Conservation (phyloP, 2,797 vertebrate species). For the Arrhamphus sclerolepis region DNA sequence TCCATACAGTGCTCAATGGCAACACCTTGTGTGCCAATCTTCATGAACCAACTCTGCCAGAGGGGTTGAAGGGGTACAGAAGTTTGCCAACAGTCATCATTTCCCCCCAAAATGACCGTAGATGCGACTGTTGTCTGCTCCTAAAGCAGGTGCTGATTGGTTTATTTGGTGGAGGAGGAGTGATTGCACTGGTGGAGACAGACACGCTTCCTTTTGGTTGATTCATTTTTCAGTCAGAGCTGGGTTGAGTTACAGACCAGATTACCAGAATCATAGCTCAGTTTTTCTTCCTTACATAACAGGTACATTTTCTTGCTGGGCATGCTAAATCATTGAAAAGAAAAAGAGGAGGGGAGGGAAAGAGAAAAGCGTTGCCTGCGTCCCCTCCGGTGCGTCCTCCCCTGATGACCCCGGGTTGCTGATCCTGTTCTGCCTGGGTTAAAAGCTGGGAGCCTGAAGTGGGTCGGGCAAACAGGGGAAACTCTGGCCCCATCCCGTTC, state of each 20-base stretch:
- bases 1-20: constrained; percentile 18
- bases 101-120: constrained; percentile 24
- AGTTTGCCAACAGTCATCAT: constrained; percentile 24
- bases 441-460: constrained; percentile 57
- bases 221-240: constrained; percentile 6
- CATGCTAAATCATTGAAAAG: background rate
- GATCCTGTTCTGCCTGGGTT: constrained; percentile 46
- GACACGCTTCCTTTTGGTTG: constrained; percentile 1
- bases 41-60: constrained; percentile 4
- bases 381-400: constrained; percentile 34
- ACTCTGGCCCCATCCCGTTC: constrained; percentile 63
- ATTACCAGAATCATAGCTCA: background rate
- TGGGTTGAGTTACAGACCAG: constrained; percentile 3
- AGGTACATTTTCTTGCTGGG: background rate
- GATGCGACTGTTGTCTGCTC: constrained; percentile 22
- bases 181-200: constrained; percentile 34
- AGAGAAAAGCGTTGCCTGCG: constrained; percentile 11
- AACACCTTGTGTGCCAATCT: constrained; percentile 39
- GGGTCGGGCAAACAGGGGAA: constrained; percentile 70
- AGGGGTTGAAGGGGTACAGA: constrained; percentile 13
- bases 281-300: background rate
- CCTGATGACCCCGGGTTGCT: constrained; percentile 37
- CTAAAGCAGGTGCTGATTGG: constrained; percentile 46
- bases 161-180: constrained; percentile 55
- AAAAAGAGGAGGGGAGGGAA: background rate